Base-by-base conservation (phyloP, 2,797 vertebrate species). In the Vireo griseus region DNA sequence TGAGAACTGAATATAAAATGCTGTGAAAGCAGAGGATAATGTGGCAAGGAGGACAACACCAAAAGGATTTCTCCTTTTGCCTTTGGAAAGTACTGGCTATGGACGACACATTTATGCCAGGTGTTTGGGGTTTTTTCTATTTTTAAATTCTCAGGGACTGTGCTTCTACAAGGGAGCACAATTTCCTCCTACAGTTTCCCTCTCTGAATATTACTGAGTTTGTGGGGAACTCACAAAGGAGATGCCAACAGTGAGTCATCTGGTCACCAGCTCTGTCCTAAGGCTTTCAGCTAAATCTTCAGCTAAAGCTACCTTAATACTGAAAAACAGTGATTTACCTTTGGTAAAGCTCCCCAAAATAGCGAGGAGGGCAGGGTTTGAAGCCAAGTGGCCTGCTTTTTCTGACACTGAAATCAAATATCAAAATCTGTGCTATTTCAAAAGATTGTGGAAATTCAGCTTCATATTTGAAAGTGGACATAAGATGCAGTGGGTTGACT, bases 191-290 rank as follows among this genome's bases (percentile, higher is more conserved):
- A 81, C 92, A 52, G 69, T 81, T 95, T 92, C 67, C 39, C 42
- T 86, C 39, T 92, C 86, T 75, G 78, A 88, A 90, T 81, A 94
- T 92, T 93, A 93, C 44, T 94, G 57, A 82, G 75, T 94, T 89
- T 93, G 75, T 86, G 91, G 66, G 85, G 75, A 63, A 77, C 47
- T 91, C 61, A 77, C 72, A 77, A 74, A 86, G 65, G 90, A 94
- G 75, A 74, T 89, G 67, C 69, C 84, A 89, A 35, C 75, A 75
- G 28, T 95, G 94, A 97, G 88, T 96, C 92, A 95, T 90, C 48
- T 92, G 90, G 93, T 95, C 90, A 91, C 72, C 88, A 92, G 68
- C 51, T 92, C 61, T 83, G 68, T 91, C 84, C 87, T 59, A 35
- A 75, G 61, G 35, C 67, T 92, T 91, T 88, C 59, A 80, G 50